These are phyloP conservation scores for Amiota minor DNA, from an alignment of 2,888 invertebrate genomes.

Conservation along the genomic window DNA sequence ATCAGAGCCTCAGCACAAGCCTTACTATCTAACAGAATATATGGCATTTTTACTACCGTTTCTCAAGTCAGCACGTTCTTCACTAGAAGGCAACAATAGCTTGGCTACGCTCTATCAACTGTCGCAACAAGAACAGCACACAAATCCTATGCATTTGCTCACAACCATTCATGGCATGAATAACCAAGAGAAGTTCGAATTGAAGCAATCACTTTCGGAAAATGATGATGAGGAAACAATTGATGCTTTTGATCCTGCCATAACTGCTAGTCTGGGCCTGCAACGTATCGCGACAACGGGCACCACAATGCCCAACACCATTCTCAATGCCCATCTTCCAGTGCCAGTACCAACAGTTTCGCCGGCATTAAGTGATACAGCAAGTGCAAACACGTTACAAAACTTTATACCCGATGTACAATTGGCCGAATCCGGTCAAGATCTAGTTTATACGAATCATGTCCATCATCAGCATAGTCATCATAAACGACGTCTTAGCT, in stretches of 20 bases:
- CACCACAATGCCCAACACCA: too few species aligned
- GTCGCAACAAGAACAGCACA: conserved; percentile 49
- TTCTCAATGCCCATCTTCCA: not conserved
- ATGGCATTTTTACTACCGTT: conserved; percentile 73
- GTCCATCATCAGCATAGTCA: not conserved
- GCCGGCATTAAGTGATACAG: conserved; percentile 67
- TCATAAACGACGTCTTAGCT: conserved; percentile 30
- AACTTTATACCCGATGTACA: conserved; percentile 70
- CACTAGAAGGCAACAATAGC: conserved; percentile 61
- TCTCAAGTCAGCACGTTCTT: conserved; percentile 70
- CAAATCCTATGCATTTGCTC: conserved; percentile 6
- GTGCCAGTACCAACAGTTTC: conserved; percentile 44
- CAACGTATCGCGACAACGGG: conserved; percentile 29
- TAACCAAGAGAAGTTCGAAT: conserved; percentile 51
- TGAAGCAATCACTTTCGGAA: conserved; percentile 69
- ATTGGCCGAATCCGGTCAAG: conserved; percentile 58
- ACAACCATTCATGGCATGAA: conserved; percentile 48
- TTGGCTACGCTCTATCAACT: conserved; percentile 58
- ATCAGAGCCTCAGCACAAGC: conserved; percentile 72
- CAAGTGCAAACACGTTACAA: conserved; percentile 69
- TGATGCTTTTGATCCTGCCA: conserved; percentile 67
- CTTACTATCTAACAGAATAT: conserved; percentile 73
- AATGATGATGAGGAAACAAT: conserved; percentile 71
- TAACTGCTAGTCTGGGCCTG: conserved; percentile 54
- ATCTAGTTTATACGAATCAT: conserved; percentile 50